These are phyloP conservation scores for Silurus meridionalis DNA, from an alignment of 2,113 vertebrate genomes.

Conservation along the genomic window DNA sequence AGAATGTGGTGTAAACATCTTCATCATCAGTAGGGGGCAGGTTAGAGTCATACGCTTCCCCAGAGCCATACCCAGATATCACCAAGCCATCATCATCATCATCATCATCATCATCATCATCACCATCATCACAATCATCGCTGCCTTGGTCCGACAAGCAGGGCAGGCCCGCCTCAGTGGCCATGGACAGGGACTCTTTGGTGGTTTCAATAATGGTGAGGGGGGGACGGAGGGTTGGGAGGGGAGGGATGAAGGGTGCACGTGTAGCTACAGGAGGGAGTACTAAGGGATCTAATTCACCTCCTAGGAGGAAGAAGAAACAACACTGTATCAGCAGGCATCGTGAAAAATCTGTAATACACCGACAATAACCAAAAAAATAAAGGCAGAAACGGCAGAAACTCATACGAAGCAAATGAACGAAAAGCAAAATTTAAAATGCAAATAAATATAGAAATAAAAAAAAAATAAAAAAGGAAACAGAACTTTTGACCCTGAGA, in stretches of 20 bases:
- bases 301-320: slow-evolving; percentile 87
- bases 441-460: slow-evolving; percentile 22
- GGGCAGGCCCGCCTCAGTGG: slow-evolving; percentile 99
- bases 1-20: slow-evolving; percentile 99
- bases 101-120: slow-evolving; percentile 99
- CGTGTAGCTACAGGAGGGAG: slow-evolving; percentile 92
- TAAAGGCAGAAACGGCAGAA: not conserved
- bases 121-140: slow-evolving; percentile 99
- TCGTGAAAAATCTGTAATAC: not conserved
- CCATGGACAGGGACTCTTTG: slow-evolving; percentile 99
- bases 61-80: slow-evolving; percentile 99
- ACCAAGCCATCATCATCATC: slow-evolving; percentile 99
- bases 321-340: slow-evolving; percentile 60
- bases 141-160: slow-evolving; percentile 99
- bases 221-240: slow-evolving; percentile 96
- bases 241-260: slow-evolving; percentile 95
- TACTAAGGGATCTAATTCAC: slow-evolving; percentile 99
- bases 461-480: slow-evolving; percentile 17
- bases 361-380: slow-evolving; percentile 7
- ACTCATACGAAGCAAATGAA: not conserved
- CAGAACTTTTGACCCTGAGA: slow-evolving; percentile 38
- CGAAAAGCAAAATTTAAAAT: slow-evolving; percentile 11
- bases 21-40: slow-evolving; percentile 99
- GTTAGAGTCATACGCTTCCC: slow-evolving; percentile 99
- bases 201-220: slow-evolving; percentile 99